Base-by-base conservation (phyloP, 2,888 invertebrate species). In the Tinea semifulvella region DNA sequence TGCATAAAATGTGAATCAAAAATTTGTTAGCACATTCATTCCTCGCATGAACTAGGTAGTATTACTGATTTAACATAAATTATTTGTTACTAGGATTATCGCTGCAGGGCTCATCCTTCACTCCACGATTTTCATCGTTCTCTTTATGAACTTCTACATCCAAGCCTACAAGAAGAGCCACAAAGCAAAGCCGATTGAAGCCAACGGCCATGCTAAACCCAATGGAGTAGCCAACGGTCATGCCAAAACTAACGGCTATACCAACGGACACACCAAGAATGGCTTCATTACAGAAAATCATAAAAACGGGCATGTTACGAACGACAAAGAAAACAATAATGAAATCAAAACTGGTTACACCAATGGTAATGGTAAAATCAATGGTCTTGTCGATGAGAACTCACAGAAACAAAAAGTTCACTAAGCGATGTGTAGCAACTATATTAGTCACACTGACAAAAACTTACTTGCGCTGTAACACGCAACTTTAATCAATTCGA, bases 101-200 rank as follows among this genome's bases (percentile, higher is more conserved):
- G 92, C 92, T 1, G 81, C 85, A 2, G 85, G 92, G 14, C 79
- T 93, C 52, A 86, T 90, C 44, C 79, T 93, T 7, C 93, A 93
- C 65, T 90, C 93, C 4, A 81, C 87, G 25, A 92, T 97, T 59
- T 97, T 97, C 85, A 94, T 96, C 71, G 85, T 85, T 11, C 86
- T 97, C 47, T 97, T 96, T 83, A 89, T 88, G 58, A 90, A 96
- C 74, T 97, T 96, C 84, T 97, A 96, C 77, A 84, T 89, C 53
- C 89, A 89, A 64, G 89, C 92, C 17, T 96, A 96, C 79, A 84
- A 82, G 54, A 74, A 63, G 47, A 62, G 64, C 39, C 54, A 54
- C 4, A 58, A 48, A 26, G 54, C 57, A 7, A 60, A 56, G 35
- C 52, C 49, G 18, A 49, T 53, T 6, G 51, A 54, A 1, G 36